Conservation (phyloP, 2,113 vertebrate genomes). For the Dryoscopus gambensis region DNA sequence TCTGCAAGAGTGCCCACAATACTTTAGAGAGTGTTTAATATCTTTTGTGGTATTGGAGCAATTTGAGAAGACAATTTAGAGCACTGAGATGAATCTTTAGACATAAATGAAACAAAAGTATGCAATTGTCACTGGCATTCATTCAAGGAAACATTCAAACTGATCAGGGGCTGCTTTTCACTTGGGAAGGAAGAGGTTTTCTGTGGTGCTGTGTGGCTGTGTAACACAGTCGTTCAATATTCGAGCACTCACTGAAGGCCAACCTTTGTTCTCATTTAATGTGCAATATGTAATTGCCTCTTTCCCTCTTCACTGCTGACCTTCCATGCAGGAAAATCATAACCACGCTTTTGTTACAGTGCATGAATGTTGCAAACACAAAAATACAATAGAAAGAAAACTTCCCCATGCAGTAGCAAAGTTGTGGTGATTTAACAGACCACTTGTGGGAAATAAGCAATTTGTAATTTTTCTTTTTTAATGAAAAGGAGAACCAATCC, state of each 20-base stretch:
- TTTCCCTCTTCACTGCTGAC: background rate
- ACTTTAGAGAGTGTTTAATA: background rate
- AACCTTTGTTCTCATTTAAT: background rate
- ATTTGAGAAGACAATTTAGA: constrained; percentile 4
- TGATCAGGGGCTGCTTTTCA: background rate
- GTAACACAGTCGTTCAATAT: background rate
- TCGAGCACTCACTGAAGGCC: background rate
- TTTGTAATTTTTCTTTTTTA: background rate
- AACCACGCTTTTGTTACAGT: background rate
- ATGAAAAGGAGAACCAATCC: background rate
- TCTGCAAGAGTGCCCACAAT: background rate
- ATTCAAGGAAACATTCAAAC: background rate
- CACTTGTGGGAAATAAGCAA: background rate
- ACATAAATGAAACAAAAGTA: background rate
- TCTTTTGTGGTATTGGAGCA: background rate
- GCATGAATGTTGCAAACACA: background rate
- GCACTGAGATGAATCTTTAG: background rate
- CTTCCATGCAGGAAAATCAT: background rate
- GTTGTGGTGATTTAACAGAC: background rate
- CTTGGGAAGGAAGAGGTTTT: background rate
- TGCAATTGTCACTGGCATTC: background rate
- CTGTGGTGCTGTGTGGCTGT: background rate
- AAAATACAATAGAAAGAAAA: background rate
- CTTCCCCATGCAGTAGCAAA: background rate
- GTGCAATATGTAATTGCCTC: background rate